Conservation (phyloP, 2,888 invertebrate genomes). For the Leptinotarsa juncta region DNA sequence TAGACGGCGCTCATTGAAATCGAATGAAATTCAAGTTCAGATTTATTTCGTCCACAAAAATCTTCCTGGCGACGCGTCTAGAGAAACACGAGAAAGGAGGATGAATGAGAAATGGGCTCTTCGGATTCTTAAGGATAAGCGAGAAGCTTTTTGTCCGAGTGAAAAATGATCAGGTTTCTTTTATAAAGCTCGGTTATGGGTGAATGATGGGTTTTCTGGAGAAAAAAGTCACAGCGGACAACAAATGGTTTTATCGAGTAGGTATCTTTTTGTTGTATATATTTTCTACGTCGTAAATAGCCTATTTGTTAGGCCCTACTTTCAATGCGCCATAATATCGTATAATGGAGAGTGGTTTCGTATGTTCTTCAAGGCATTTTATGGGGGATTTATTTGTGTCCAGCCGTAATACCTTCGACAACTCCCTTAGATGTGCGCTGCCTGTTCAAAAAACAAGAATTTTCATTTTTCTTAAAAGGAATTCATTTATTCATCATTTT, state of each 20-base stretch:
- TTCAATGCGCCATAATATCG: background rate
- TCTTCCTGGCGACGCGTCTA: background rate
- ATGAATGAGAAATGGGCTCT: slow-evolving; percentile 16
- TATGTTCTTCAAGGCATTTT: no score
- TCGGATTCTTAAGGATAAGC: slow-evolving; percentile 5
- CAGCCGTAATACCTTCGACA: no score
- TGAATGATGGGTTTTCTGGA: slow-evolving; percentile 7
- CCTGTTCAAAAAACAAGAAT: no score
- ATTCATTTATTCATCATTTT: no score
- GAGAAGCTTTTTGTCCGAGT: slow-evolving; percentile 18
- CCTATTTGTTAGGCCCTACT: background rate
- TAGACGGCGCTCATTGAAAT: slow-evolving; percentile 2
- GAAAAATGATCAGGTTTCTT: slow-evolving; percentile 18
- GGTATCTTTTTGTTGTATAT: background rate
- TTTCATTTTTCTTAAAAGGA: no score
- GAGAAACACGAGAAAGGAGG: background rate
- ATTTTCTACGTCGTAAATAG: background rate
- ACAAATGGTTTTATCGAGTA: slow-evolving; percentile 9
- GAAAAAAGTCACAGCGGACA: background rate
- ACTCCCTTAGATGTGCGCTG: no score
- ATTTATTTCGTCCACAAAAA: slow-evolving; percentile 10
- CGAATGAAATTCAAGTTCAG: background rate
- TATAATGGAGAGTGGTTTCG: background rate
- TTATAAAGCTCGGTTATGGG: slow-evolving; percentile 10
- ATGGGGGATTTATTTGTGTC: no score